Percentiles rank a stretch among this genome's conserved stretches.
phyloP scores from a whole-genome alignment of 2,888 invertebrate genomes.

The Tetrapedia diversipes region DNA sequence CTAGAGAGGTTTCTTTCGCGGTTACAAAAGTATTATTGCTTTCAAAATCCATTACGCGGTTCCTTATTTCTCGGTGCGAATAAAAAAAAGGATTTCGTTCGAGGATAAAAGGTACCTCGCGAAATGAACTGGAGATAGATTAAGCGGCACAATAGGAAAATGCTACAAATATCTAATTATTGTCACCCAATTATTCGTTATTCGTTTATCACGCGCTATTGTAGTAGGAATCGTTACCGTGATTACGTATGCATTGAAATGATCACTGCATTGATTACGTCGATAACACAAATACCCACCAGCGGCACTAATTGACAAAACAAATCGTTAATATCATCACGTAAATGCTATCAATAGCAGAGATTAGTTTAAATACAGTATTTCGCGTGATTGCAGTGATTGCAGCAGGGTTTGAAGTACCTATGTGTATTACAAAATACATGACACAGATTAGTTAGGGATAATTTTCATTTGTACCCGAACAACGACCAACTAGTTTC shows the following conservation, averaged over 20 bases:
- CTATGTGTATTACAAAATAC: not conserved
- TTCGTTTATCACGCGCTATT: not conserved
- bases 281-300: conserved; percentile 10
- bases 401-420: not conserved
- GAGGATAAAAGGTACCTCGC: not conserved
- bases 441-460: not conserved
- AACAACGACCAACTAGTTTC: no score
- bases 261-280: conserved; percentile 6
- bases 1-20: not conserved
- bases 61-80: no score
- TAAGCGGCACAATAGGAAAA: not conserved
- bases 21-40: not conserved
- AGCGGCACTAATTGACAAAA: conserved; percentile 13
- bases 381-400: not conserved
- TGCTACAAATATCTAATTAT: not conserved
- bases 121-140: not conserved
- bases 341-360: not conserved
- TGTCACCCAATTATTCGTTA: not conserved
- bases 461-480: no score
- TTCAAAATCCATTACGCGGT: not conserved
- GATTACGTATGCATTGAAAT: not conserved
- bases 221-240: not conserved
- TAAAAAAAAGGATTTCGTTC: no score
- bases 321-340: conserved; percentile 16
- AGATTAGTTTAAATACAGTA: not conserved